Evolutionary conservation across 2,888 invertebrate species (phyloP), one percentile per base, ranked within the genome.

Genomic region (Enchytraeus crypticus): DNA sequence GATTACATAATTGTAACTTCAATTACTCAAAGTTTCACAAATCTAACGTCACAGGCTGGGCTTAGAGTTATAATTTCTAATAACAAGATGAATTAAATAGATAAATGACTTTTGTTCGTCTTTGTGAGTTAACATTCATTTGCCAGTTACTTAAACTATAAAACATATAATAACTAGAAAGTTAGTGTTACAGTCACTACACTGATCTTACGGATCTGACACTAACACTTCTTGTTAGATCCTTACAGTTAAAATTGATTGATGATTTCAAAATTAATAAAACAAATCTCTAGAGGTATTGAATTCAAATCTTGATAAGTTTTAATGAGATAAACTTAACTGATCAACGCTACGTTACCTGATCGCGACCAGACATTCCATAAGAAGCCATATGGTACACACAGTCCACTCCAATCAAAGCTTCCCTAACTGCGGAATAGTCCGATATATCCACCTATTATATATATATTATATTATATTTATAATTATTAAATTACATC

Each of bases 341-440:
- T 56, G 47, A 14, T 23, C 55, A 53, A n/a, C 30, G 33, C 33
- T 14, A 55, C n/a, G 69, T 66, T 59, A 79, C 74, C 73, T 78
- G 78, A 66, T 79, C 79, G 55, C 73, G 70, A 4, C 81, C 81
- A 33, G 79, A 79, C 80, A 81, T 81, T 14, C 81, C 81, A 66
- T 78, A 81, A 0, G 80, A 80, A 3, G 81, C 81, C 70, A 80
- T 71, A 67, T 81, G 81, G 65, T 79, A 79, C 5, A 81, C 80
- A 64, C 77, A 79, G 61, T 76, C 75, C 3, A 71, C 74, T 30
- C 71, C 74, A 30, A 64, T 34, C 21, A 80, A 67, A 5, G 73
- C 76, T 30, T 64, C 45, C 32, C 67, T 62, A 11, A 81, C 71
- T 26, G 64, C 65, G n/a, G 68, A 62, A 11, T 33, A 23, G 53